phyloP scores from a whole-genome alignment of 2,888 invertebrate species.

The Callyntrura sp. region DNA sequence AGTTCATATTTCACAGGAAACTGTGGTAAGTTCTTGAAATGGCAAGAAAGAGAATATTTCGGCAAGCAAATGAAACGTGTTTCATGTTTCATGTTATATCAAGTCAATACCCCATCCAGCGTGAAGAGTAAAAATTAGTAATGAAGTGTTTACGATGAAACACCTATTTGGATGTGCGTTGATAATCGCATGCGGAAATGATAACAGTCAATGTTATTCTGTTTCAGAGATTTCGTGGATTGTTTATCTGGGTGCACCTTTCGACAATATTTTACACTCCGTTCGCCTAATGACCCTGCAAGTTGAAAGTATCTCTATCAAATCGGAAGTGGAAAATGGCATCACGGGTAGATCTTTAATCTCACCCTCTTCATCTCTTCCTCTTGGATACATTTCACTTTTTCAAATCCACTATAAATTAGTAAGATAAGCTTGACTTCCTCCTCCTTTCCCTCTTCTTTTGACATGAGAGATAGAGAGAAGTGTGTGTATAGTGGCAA shows the following conservation, averaged over 20 bases:
- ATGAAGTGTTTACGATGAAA: too few relatives aligned
- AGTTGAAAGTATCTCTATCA: background rate
- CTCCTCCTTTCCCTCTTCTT: slow-evolving; percentile 6
- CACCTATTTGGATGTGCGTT: too few relatives aligned
- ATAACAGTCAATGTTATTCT: too few relatives aligned
- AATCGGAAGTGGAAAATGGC: slow-evolving; percentile 30
- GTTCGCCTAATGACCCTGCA: background rate
- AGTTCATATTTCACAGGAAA: too few relatives aligned
- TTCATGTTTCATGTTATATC: too few relatives aligned
- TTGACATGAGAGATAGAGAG: background rate
- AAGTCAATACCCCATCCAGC: too few relatives aligned
- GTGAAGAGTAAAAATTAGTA: too few relatives aligned
- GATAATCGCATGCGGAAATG: too few relatives aligned
- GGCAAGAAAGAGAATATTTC: too few relatives aligned
- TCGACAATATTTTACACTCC: background rate
- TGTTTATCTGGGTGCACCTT: background rate
- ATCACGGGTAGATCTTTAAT: background rate
- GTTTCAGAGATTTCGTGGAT: too few relatives aligned
- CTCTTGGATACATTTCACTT: slow-evolving; percentile 24
- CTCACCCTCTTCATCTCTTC: background rate
- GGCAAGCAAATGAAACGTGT: too few relatives aligned
- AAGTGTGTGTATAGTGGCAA: slow-evolving; percentile 65
- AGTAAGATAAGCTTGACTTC: slow-evolving; percentile 45
- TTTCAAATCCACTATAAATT: slow-evolving; percentile 41
- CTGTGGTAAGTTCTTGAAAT: too few relatives aligned